Evolutionary conservation across 2,888 invertebrate genomes (phyloP).

Genomic region (Hipparchia sbordonii): DNA sequence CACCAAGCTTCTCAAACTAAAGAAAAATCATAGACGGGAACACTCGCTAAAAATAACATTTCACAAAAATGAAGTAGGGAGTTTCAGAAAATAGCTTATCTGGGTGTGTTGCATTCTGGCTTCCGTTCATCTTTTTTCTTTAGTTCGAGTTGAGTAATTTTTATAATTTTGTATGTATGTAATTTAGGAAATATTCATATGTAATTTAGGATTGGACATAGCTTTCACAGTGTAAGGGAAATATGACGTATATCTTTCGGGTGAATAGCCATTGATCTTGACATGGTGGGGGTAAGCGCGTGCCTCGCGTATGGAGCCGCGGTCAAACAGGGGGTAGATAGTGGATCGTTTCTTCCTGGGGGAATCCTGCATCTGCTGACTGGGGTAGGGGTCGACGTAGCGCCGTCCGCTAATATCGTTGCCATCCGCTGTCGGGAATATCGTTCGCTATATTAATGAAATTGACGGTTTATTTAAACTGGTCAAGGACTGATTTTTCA

Average conservation of each 20-base stretch:
- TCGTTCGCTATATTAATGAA: slow-evolving; percentile 73
- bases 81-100: too few species aligned
- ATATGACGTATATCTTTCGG: slow-evolving; percentile 73
- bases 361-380: slow-evolving; percentile 73
- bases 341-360: slow-evolving; percentile 74
- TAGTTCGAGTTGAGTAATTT: not conserved
- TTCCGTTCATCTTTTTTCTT: not conserved
- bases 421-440: slow-evolving; percentile 79
- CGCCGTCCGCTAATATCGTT: slow-evolving; percentile 72
- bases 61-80: not conserved
- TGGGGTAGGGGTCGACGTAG: slow-evolving; percentile 77
- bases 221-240: slow-evolving; percentile 60
- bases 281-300: slow-evolving; percentile 55
- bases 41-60: not conserved
- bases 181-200: slow-evolving; percentile 46
- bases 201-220: slow-evolving; percentile 42
- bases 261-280: slow-evolving; percentile 67
- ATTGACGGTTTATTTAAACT: slow-evolving; percentile 43
- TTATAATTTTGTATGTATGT: not conserved
- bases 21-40: slow-evolving; percentile 4
- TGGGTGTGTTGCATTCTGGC: too few species aligned
- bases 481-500: not conserved
- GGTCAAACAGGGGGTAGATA: slow-evolving; percentile 60
- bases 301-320: slow-evolving; percentile 50
- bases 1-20: not conserved